Percentiles rank a stretch among this genome's conserved stretches.
These are phyloP conservation scores for Australoheros scitulus DNA, from an alignment of 2,113 vertebrate species.

Conservation along the genomic window DNA sequence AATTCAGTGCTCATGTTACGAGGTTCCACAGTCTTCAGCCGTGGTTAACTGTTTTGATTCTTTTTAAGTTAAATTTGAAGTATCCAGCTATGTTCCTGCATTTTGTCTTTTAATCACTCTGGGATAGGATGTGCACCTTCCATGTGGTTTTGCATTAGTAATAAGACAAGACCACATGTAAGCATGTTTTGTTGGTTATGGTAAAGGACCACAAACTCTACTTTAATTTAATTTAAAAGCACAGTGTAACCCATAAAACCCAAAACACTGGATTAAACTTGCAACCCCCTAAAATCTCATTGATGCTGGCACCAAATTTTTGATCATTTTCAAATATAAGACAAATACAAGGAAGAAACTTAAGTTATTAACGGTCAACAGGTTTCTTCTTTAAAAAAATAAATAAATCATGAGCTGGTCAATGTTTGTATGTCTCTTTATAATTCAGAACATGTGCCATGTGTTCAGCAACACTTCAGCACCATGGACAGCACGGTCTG, in stretches of 20 bases:
- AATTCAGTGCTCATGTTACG: neutral
- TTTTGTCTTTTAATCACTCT: neutral
- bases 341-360: neutral
- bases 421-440: neutral
- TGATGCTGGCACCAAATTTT: neutral
- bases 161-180: neutral
- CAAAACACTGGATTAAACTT: neutral
- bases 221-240: neutral
- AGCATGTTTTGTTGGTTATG: neutral
- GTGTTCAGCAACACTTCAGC: slow-evolving; percentile 36
- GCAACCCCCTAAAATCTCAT: neutral
- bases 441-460: too few species aligned
- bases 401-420: neutral
- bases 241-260: neutral
- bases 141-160: neutral
- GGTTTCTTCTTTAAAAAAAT: neutral
- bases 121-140: neutral
- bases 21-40: neutral
- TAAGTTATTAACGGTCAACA: neutral
- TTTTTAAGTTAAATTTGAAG: neutral
- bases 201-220: neutral
- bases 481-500: slow-evolving; percentile 48
- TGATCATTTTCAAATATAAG: neutral
- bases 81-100: neutral
- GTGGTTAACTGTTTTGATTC: neutral